Evolutionary conservation across 2,113 vertebrate genomes (phyloP).

Genomic region (Alligator sinensis): DNA sequence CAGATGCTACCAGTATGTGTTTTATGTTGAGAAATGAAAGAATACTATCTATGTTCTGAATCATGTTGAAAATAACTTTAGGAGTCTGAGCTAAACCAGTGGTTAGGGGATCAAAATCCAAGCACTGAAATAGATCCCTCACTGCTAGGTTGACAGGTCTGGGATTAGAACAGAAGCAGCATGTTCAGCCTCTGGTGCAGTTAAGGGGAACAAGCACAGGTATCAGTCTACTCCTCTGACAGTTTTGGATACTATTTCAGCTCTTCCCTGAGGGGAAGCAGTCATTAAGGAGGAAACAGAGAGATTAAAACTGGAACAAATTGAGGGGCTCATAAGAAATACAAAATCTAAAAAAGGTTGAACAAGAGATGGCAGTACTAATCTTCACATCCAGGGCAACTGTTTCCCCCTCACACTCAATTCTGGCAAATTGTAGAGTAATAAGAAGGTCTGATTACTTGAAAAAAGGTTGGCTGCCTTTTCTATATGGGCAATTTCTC

Average conservation of each 20-base stretch:
- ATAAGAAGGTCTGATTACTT: background rate
- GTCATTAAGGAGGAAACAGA: background rate
- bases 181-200: background rate
- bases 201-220: background rate
- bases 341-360: background rate
- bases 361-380: background rate
- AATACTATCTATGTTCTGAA: background rate
- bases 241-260: background rate
- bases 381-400: background rate
- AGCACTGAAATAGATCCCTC: background rate
- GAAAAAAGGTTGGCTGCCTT: background rate
- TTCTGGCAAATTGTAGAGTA: background rate
- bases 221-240: no score
- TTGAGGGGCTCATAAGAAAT: background rate
- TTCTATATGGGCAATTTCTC: background rate
- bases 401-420: rapidly evolving
- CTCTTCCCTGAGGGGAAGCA: background rate
- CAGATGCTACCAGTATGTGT: background rate
- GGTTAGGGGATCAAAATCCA: slow-evolving; percentile 6
- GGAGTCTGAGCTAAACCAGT: background rate
- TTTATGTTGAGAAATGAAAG: slow-evolving; percentile 28
- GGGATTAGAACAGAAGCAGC: background rate
- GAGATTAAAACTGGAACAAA: background rate
- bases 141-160: background rate
- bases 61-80: background rate